Evolutionary conservation across 2,797 vertebrate genomes (phyloP).

Genomic region (Eidolon dupreanum): DNA sequence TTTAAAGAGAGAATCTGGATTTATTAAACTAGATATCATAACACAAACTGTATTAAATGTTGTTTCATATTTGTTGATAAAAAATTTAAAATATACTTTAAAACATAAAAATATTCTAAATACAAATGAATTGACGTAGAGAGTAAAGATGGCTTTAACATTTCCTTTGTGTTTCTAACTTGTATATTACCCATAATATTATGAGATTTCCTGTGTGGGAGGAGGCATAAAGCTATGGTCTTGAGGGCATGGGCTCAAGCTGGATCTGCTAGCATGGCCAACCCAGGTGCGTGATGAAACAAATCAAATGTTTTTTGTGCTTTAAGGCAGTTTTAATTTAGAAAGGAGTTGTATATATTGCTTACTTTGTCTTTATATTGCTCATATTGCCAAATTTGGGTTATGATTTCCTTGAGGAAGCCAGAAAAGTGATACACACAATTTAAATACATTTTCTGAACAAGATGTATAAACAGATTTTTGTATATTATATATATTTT

Average conservation of each 20-base stretch:
- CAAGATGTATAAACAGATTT: conserved; percentile 17
- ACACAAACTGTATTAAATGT: neutral
- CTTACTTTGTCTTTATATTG: conserved; percentile 47
- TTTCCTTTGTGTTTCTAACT: conserved; percentile 9
- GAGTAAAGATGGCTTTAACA: neutral
- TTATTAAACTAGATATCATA: neutral
- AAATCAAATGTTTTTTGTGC: neutral
- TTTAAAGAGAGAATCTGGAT: neutral
- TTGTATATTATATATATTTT: neutral
- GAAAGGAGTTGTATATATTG: neutral
- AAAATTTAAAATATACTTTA: neutral
- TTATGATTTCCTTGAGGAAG: conserved; percentile 34
- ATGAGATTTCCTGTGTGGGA: neutral
- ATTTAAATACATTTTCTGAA: conserved; percentile 45
- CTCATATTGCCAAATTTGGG: neutral
- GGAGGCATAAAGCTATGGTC: neutral
- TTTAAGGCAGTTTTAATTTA: neutral
- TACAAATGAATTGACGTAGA: neutral
- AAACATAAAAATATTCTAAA: neutral
- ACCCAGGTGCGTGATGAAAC: neutral
- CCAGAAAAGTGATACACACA: conserved; percentile 27
- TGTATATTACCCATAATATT: neutral
- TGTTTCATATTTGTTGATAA: neutral
- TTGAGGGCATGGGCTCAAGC: no score
- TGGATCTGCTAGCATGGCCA: neutral